phyloP scores from a whole-genome alignment of 1,140 invertebrate genomes.

The Scaptomyza hsui region DNA sequence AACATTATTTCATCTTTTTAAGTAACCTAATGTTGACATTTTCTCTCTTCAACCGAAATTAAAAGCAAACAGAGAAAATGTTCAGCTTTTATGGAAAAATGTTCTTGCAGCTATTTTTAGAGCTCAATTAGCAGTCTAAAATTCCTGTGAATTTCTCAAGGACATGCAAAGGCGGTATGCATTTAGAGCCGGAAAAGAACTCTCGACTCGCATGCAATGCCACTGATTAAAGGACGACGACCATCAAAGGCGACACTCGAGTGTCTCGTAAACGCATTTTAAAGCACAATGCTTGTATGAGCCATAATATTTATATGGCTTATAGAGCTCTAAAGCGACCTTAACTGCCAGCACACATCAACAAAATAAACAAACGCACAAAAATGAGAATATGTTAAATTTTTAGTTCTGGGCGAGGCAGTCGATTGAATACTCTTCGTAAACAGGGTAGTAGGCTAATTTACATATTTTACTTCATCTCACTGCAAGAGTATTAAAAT shows the following conservation, averaged over 20 bases:
- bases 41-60: neutral
- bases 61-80: conserved; percentile 19
- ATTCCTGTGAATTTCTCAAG: neutral
- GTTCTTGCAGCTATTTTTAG: conserved; percentile 14
- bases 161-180: neutral
- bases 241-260: conserved; percentile 41
- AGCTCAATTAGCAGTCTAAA: conserved; percentile 30
- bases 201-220: conserved; percentile 7
- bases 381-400: no score
- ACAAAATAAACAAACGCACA: neutral
- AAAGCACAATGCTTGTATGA: conserved; percentile 39
- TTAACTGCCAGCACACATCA: conserved; percentile 19
- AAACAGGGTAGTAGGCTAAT: no score
- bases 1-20: neutral
- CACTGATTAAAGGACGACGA: conserved; percentile 33
- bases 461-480: no score
- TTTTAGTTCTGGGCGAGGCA: neutral
- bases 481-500: conserved; percentile 8
- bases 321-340: conserved; percentile 41
- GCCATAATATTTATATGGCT: conserved; percentile 24
- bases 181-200: neutral
- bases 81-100: neutral
- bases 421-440: neutral
- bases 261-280: conserved; percentile 46
- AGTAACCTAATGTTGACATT: conserved; percentile 9